Percentiles rank a stretch among this genome's conserved stretches.
Conservation (phyloP, 2,113 vertebrate genomes). For the Rostratula benghalensis region DNA sequence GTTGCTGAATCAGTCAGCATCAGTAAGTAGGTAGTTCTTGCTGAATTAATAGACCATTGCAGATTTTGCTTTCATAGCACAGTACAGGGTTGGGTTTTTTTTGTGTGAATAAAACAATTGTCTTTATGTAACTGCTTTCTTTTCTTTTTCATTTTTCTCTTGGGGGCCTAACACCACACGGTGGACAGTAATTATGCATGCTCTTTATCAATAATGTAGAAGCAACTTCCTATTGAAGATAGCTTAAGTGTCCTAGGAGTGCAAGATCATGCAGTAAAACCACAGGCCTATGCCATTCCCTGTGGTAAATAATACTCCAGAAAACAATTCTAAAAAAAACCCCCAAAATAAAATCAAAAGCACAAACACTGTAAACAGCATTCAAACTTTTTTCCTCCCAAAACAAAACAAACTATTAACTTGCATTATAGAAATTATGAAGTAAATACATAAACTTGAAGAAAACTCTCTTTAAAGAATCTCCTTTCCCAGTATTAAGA, state of each 20-base stretch:
- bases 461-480: background rate
- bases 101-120: slow-evolving; percentile 8
- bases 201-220: slow-evolving; percentile 53
- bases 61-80: slow-evolving; percentile 1
- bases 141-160: background rate
- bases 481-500: background rate
- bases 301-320: background rate
- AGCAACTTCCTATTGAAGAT: slow-evolving; percentile 1
- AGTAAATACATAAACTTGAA: background rate
- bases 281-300: background rate
- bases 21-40: background rate
- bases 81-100: background rate
- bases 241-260: background rate
- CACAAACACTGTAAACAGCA: background rate
- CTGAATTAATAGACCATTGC: background rate
- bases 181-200: slow-evolving; percentile 58
- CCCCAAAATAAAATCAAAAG: background rate
- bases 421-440: background rate
- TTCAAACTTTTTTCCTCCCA: background rate
- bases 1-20: background rate
- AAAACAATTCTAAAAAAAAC: background rate
- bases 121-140: background rate
- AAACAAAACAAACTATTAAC: background rate
- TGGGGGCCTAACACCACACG: slow-evolving; percentile 5
- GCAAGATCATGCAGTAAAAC: background rate